Evolutionary conservation across 2,888 invertebrate species (phyloP), one percentile per base, ranked within the genome.

Genomic region (Leptopilina drosophilae): DNA sequence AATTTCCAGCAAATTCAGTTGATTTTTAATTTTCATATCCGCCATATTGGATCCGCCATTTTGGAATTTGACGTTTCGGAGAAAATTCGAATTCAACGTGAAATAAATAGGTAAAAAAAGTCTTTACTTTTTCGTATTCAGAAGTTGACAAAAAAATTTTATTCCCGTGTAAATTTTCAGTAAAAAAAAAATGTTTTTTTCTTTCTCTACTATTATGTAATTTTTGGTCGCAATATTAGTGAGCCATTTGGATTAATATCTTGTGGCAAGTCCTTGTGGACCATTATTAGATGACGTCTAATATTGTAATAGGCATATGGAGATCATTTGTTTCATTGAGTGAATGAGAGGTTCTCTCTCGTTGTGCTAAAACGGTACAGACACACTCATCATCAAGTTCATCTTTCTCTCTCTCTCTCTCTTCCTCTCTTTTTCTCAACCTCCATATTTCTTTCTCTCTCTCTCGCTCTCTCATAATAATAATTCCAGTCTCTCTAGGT

Each of bases 401-500:
- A 78, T 26, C 8, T 40, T 40, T 77, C 79, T 76, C 46, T 78
- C 67, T 69, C 81, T 85, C 86, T 82, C 49, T 84, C 79, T 86
- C 86, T 87, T 87, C 87, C 82, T 87, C 88, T 84, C 85, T 83
- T 86, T 81, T 66, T 69, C 79, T 5, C 26, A 79, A 5, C 33
- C 33, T 33, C 33, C 33, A 33, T 20, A 20, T 20, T 81, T 78
- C 85, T 79, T 78, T 26, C 8, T 79, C 78, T 26, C 8, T 40
- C 49, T 77, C 79, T 77, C 33, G 77, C 75, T 69, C 77, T 78
- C 26, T 79, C 75, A 75, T 62, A 66, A 59, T 76, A 49, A 77
- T 76, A 49, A 77, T 26, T 67, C 12, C 84, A 78, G 67, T 82
- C 81, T 85, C 86, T 82, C 49, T 84, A 80, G 86, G 87, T 87